Percentiles rank a stretch among this genome's conserved stretches.
These are phyloP conservation scores for Beris morrisii DNA, from an alignment of 2,888 invertebrate species.

Conservation along the genomic window DNA sequence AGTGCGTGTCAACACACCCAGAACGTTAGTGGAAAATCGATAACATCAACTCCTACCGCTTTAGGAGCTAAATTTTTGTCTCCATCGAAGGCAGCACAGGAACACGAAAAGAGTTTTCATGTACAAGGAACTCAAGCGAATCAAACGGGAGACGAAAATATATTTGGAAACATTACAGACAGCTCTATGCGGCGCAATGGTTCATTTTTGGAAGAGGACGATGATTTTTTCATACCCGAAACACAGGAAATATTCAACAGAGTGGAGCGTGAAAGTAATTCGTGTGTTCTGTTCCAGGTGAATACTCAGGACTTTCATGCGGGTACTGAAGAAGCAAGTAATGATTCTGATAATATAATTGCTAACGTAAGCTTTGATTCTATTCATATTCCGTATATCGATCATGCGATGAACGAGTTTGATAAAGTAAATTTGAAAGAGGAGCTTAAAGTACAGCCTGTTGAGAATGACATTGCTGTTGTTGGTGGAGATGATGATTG, in stretches of 20 bases:
- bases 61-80: not conserved
- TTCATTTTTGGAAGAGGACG: constrained; percentile 35
- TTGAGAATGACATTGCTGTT: not conserved
- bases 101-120: constrained; percentile 39
- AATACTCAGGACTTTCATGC: constrained; percentile 46
- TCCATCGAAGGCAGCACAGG: not conserved
- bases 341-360: constrained; percentile 39
- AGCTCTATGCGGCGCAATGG: constrained; percentile 23
- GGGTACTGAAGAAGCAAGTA: constrained; percentile 28
- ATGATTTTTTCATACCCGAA: constrained; percentile 47
- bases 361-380: constrained; percentile 5
- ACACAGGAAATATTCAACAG: constrained; percentile 43
- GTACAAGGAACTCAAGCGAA: constrained; percentile 44
- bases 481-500: constrained; percentile 26
- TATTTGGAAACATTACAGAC: constrained; percentile 18
- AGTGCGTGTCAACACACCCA: too few relatives aligned
- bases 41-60: not conserved
- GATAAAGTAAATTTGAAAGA: not conserved
- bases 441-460: not conserved
- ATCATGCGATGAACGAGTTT: not conserved
- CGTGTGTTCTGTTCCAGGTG: constrained; percentile 43
- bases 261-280: constrained; percentile 21
- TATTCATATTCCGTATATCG: constrained; percentile 3
- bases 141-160: constrained; percentile 11
- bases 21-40: not conserved